phyloP scores from a whole-genome alignment of 30 jellyfish, hydroid and myxozoan genomes.

The Cassiopea xamachana region DNA sequence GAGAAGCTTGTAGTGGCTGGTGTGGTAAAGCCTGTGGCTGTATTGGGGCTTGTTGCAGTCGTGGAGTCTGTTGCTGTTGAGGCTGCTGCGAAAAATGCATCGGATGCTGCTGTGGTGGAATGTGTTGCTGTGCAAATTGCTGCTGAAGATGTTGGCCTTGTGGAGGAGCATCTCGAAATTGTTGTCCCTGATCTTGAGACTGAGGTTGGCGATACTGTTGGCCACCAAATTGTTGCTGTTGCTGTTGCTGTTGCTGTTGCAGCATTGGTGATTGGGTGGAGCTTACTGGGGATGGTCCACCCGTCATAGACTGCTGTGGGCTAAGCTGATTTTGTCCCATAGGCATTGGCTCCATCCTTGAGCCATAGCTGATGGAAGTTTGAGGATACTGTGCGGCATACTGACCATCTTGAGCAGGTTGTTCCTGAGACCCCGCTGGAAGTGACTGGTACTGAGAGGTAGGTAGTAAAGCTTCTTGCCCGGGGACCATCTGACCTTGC shows the following conservation, averaged over 20 bases:
- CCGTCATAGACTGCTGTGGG: conserved; percentile 6
- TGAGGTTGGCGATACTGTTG: conserved; percentile 46
- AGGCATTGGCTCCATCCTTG: conserved; percentile 7
- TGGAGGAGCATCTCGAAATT: not conserved
- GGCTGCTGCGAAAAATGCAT: conserved; percentile 14
- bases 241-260: conserved; percentile 42
- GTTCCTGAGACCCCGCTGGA: conserved; percentile 17
- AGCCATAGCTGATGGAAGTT: conserved; percentile 15
- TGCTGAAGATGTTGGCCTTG: conserved; percentile 50
- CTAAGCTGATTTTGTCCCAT: not conserved
- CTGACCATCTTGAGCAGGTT: conserved; percentile 18
- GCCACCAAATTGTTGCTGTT: conserved; percentile 6
- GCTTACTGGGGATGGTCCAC: not conserved
- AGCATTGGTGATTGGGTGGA: conserved; percentile 33
- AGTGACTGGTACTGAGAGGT: conserved; percentile 11
- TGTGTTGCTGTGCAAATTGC: conserved; percentile 31
- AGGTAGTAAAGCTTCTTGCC: conserved; percentile 11
- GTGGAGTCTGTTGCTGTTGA: conserved; percentile 36
- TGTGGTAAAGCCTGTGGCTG: conserved; percentile 42
- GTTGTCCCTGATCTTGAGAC: conserved; percentile 16
- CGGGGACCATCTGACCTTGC: conserved; percentile 32
- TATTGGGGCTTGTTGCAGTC: conserved; percentile 19
- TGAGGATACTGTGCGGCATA: conserved; percentile 53
- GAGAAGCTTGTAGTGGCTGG: conserved; percentile 66
- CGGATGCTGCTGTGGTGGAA: conserved; percentile 36